Percentiles rank a stretch among this genome's conserved stretches.
Conservation (phyloP, 2,888 invertebrate genomes). For the Pandemis cinnamomeana region DNA sequence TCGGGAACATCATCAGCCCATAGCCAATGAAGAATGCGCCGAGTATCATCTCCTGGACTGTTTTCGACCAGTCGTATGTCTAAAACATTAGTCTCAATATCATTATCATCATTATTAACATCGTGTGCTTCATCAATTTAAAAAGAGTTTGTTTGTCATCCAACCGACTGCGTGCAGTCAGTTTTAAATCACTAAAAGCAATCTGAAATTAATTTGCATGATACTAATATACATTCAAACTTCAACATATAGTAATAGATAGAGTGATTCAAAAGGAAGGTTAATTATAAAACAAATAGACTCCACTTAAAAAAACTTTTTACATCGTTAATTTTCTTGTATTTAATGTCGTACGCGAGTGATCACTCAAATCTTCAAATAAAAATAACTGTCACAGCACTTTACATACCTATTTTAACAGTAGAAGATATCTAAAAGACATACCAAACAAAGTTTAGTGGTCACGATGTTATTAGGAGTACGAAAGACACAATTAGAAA, state of each 20-base stretch:
- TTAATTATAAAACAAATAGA: too few species aligned
- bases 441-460: background rate
- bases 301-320: too few species aligned
- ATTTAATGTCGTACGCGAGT: too few species aligned
- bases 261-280: too few species aligned
- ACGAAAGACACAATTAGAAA: too few species aligned
- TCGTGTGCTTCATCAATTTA: background rate
- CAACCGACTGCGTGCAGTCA: too few species aligned
- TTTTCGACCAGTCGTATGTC: conserved; percentile 34
- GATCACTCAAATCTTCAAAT: too few species aligned
- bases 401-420: background rate
- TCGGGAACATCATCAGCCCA: conserved; percentile 63
- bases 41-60: conserved; percentile 43
- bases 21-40: conserved; percentile 73
- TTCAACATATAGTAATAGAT: too few species aligned
- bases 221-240: too few species aligned
- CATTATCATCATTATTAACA: background rate
- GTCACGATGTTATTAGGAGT: too few species aligned
- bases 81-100: background rate
- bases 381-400: background rate
- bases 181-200: background rate
- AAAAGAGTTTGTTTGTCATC: background rate
- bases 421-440: background rate
- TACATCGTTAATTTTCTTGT: too few species aligned
- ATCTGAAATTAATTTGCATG: too few species aligned